Base-by-base conservation (phyloP, 2,113 vertebrate genomes). In the Oxyura jamaicensis region DNA sequence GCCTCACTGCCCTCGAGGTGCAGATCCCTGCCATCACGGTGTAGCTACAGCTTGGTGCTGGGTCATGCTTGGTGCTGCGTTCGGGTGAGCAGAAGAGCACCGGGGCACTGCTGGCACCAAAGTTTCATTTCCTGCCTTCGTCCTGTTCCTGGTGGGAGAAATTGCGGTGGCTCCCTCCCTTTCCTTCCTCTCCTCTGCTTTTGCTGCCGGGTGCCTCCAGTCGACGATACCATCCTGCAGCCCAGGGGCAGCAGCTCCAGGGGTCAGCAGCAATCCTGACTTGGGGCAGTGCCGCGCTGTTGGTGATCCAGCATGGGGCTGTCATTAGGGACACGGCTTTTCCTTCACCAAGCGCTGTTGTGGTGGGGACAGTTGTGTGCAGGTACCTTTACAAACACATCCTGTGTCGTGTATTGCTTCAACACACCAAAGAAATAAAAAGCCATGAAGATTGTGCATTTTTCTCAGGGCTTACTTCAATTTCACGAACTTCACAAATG, bases 161-260 rank as follows among this genome's bases (percentile, higher is more conserved):
- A 72, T 7, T 48, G 46, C 4, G 1, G 50, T 36, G 50, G 66
- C 23, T 88, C 41, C 91, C 84, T 91, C 90, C 73, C 73, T 91
- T 96, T 94, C 73, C 91, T 96, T 96, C 87, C 87, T 87, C 6
- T 59, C 22, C 21, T 69, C 72, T 48, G 42, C 35, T 67, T 46
- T 50, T 52, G 39, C 31, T 89, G 60, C 3, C 0, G 0, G 65
- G 11, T 71, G 41, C 73, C 41, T 92, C 48, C 73, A 88, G n/a
- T 25, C 1, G 36, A 58, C 39, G 48, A 63, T 41, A 53, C n/a
- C 35, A 46, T 50, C n/a, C 55, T 83, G n/a, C 46, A 84, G 63
- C 63, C 8, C 11, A 23, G 46, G 33, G 42, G 36, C 31, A 42
- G 52, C 22, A 83, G 26, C 71, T 62, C 39, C 26, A 55, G 14